These are phyloP conservation scores for Yponomeuta plumbellus DNA, from an alignment of 2,888 invertebrate genomes.

Conservation along the genomic window DNA sequence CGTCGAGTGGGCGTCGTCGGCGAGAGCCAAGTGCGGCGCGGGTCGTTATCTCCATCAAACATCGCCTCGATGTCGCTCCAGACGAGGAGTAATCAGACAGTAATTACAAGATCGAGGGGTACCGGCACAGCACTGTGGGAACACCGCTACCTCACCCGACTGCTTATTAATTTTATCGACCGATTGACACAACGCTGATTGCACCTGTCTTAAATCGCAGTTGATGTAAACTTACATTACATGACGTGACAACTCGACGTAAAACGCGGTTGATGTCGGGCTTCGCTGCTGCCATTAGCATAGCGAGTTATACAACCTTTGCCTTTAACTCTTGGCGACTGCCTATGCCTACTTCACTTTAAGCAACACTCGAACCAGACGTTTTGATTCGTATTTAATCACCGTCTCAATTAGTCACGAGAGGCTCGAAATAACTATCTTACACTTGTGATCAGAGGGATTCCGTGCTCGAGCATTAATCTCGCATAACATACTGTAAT, in stretches of 20 bases:
- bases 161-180: slow-evolving; percentile 15
- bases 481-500: slow-evolving; percentile 13
- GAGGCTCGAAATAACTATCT: background rate
- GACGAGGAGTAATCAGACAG: slow-evolving; percentile 50
- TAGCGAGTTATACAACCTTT: background rate
- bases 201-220: background rate
- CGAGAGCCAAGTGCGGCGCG: slow-evolving; percentile 33
- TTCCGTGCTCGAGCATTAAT: slow-evolving; percentile 22
- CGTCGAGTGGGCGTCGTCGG: slow-evolving; percentile 40
- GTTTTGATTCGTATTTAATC: slow-evolving; percentile 27
- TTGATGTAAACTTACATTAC: background rate
- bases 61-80: slow-evolving; percentile 28
- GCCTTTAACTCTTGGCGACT: background rate
- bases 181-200: slow-evolving; percentile 11
- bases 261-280: background rate
- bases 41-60: slow-evolving; percentile 63
- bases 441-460: slow-evolving; percentile 7
- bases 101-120: slow-evolving; percentile 55
- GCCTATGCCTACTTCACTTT: background rate
- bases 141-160: slow-evolving; percentile 8
- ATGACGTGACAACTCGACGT: slow-evolving; percentile 1
- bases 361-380: slow-evolving; percentile 19
- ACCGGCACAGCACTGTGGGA: slow-evolving; percentile 22
- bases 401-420: slow-evolving; percentile 19
- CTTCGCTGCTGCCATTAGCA: background rate